Conservation (phyloP, 2,797 vertebrate genomes). For the Crenichthys baileyi region DNA sequence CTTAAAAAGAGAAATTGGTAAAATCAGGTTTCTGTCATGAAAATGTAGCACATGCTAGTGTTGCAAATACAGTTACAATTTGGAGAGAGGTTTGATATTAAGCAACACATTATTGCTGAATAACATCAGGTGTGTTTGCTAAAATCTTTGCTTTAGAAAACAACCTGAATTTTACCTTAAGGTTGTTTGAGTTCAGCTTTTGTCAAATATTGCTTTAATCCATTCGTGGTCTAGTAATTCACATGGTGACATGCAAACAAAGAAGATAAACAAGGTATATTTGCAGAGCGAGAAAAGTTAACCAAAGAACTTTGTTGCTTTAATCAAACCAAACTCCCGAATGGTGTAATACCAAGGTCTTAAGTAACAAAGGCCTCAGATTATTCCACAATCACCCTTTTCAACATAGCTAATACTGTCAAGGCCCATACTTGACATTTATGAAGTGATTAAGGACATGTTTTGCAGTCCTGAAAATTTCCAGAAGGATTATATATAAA, state of each 20-base stretch:
- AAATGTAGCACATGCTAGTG: background rate
- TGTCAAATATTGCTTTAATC: background rate
- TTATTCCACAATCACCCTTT: slow-evolving; percentile 2
- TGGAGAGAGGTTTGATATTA: background rate
- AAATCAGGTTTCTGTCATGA: background rate
- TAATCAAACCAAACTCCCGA: background rate
- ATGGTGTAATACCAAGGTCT: slow-evolving; percentile 2
- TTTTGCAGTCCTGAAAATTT: background rate
- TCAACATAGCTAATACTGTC: background rate
- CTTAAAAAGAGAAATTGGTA: too few species aligned
- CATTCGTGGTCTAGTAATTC: background rate
- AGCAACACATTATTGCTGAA: background rate
- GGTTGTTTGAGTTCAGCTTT: slow-evolving; percentile 2
- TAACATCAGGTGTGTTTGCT: background rate
- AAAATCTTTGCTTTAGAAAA: background rate
- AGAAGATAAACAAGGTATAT: background rate
- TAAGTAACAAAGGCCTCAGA: background rate
- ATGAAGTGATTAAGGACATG: background rate
- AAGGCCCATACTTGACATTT: background rate
- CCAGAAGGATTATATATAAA: background rate
- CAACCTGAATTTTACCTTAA: slow-evolving; percentile 5
- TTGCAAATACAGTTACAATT: background rate
- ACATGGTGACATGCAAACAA: slow-evolving; percentile 2
- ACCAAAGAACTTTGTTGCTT: slow-evolving; percentile 5
- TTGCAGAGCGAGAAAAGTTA: background rate